Conservation (phyloP, 2,888 invertebrate species). For the Cordylochernes scorpioides region DNA sequence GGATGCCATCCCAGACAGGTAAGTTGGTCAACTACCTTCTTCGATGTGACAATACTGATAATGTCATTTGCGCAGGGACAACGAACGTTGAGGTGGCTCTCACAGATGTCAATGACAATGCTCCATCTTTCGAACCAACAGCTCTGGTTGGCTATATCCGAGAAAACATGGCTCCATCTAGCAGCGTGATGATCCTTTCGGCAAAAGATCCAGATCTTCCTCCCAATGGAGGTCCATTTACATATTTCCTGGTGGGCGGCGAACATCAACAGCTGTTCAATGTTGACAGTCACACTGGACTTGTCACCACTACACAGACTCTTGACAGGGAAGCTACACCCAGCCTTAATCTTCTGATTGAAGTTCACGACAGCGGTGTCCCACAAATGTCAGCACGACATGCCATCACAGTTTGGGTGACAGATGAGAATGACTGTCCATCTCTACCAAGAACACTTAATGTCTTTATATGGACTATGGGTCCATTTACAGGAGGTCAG, state of each 20-base stretch:
- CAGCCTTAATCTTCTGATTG: constrained; percentile 41
- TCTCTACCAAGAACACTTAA: constrained; percentile 55
- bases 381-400: constrained; percentile 58
- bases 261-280: constrained; percentile 44
- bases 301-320: constrained; percentile 44
- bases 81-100: constrained; percentile 50
- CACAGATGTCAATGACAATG: constrained; percentile 74
- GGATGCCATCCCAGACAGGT: constrained; percentile 69
- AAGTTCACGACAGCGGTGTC: constrained; percentile 62
- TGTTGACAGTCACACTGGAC: constrained; percentile 49
- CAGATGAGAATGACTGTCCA: constrained; percentile 73
- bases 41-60: too few relatives aligned
- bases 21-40: too few relatives aligned
- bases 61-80: too few relatives aligned
- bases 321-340: constrained; percentile 58
- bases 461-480: constrained; percentile 39
- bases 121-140: constrained; percentile 46
- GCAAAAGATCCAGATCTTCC: constrained; percentile 69
- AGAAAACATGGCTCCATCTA: constrained; percentile 61
- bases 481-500: constrained; percentile 35
- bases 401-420: constrained; percentile 40
- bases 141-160: constrained; percentile 45
- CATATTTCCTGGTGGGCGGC: constrained; percentile 48
- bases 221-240: constrained; percentile 69
- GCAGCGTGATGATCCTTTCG: constrained; percentile 51